Base-by-base conservation (phyloP, 2,888 invertebrate species). In the Lysandra bellargus region DNA sequence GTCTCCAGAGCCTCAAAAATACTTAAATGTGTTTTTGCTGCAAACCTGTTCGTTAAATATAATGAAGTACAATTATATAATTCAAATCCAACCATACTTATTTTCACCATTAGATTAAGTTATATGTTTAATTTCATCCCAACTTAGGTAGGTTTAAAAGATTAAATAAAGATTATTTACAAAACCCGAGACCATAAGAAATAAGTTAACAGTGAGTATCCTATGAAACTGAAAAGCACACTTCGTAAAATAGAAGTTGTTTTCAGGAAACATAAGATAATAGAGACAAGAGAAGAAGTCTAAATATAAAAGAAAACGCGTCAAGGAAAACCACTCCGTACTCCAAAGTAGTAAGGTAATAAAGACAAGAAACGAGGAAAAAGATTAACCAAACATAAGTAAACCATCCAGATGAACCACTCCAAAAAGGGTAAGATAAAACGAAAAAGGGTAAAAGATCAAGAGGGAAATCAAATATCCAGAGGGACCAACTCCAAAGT, bases 371-470 rank as follows among this genome's bases (percentile, higher is more conserved):
- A 64, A 30, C 12, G 30, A 64, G 30, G 30, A 4, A 44, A 7
- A 74, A 49, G 23, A 75, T 75, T 77, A 74, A 53, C 53, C 60
- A 33, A n/a, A 33, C 80, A 30, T 76, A 79, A 64, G 76, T 44
- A 61, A 72, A 69, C 14, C 64, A 64, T 23, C n/a, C 75, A 79
- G 69, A 69, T 82, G 80, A 79, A 79, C 83, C 81, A 82, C 74
- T 80, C 80, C 82, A 79, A 81, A 77, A 80, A 78, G 44, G 80
- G 78, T 81, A 80, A 80, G 12, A 53, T 53, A 53, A 53, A 14
- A 53, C 14, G 57, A 57, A 49, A 9, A 49, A 49, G 49, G 57
- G 4, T 14, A 17, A 57, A 57, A 57, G 4, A 17, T 57, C 14
- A 17, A 57, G 17, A n/a, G 17, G 17, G 3, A 4, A 57, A 57